Percentiles rank a stretch among this genome's conserved stretches.
Evolutionary conservation across 2,888 invertebrate genomes (phyloP).

Genomic region (Stenodema calcarata): DNA sequence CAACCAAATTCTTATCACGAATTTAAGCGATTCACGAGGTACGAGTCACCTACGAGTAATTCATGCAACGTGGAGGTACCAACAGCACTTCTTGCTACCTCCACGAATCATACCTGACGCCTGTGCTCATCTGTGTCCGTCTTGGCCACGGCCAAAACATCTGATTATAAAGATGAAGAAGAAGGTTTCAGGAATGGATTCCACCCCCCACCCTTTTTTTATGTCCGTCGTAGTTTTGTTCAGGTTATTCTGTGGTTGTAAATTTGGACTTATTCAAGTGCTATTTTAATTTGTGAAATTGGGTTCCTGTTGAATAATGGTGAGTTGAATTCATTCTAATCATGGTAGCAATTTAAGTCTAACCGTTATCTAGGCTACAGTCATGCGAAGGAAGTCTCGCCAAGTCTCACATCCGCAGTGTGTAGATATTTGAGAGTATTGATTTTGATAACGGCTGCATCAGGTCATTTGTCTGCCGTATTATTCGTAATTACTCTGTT

Average conservation of each 20-base stretch:
- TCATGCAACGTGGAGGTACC: too few species aligned
- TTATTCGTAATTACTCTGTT: neutral
- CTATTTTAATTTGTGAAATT: neutral
- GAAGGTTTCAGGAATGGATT: neutral
- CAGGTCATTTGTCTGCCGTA: neutral
- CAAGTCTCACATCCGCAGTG: neutral
- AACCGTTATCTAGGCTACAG: neutral
- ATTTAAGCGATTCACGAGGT: too few species aligned
- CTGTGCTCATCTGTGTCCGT: too few species aligned
- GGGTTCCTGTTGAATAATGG: neutral
- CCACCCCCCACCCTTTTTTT: neutral
- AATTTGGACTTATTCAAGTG: neutral
- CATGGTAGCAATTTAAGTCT: neutral
- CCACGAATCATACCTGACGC: too few species aligned
- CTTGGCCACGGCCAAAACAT: too few species aligned
- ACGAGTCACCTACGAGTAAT: too few species aligned
- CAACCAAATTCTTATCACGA: too few species aligned
- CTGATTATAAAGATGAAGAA: too few species aligned
- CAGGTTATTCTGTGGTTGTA: constrained; percentile 15
- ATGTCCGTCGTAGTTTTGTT: neutral
- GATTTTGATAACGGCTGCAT: constrained; percentile 1
- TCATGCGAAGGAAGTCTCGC: neutral
- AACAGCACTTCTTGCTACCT: too few species aligned
- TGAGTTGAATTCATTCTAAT: neutral
- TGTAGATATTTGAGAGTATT: neutral